Base-by-base conservation (phyloP, 2,888 invertebrate genomes). In the Zootermopsis nevadensis region DNA sequence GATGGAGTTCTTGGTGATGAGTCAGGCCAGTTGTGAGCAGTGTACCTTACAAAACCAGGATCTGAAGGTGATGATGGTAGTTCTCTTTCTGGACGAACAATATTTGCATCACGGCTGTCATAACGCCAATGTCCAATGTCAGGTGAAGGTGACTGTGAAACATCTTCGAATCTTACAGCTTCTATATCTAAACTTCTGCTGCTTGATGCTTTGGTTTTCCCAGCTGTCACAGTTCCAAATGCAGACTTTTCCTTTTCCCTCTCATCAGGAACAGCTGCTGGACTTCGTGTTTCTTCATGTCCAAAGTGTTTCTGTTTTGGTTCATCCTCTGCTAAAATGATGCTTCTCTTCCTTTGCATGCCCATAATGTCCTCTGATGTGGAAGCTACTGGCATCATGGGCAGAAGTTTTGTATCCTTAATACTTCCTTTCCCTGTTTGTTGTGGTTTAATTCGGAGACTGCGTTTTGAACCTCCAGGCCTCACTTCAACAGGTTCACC, bases 21-120 rank as follows among this genome's bases (percentile, higher is more conserved):
- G 91, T 91, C 31, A 3, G 90, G 90, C 95, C 95, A 95, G 86
- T 93, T 92, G 85, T 92, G 93, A 0, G 94, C 95, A 0, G 94
- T 92, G 87, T 94, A 94, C 87, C 94, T 93, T 2, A 95, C 95
- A 86, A 93, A 95, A 4, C 95, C 95, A 0, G 94, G 94, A 88
- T 95, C 94, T 0, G 92, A 93, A 0, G 95, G 94, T 0, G 93
- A 92, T n/a, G 93, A 93, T 0, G 90, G 90, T 8, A 86, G 83
- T 27, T 35, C 82, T 31, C 81, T 66, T 22, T 72, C 80, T 30
- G 30, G 35, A 31, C 80, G 81, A 7, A 76, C 66, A 22, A 66
- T n/a, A 82, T 85, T 85, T 10, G 85, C 85, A 80, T 84, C 85
- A 31, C 85, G 80, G 33, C 83, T 83, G 80, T 85, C 85, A 31